phyloP scores from a whole-genome alignment of 2,888 invertebrate species.

The Epirrhoe alternata region DNA sequence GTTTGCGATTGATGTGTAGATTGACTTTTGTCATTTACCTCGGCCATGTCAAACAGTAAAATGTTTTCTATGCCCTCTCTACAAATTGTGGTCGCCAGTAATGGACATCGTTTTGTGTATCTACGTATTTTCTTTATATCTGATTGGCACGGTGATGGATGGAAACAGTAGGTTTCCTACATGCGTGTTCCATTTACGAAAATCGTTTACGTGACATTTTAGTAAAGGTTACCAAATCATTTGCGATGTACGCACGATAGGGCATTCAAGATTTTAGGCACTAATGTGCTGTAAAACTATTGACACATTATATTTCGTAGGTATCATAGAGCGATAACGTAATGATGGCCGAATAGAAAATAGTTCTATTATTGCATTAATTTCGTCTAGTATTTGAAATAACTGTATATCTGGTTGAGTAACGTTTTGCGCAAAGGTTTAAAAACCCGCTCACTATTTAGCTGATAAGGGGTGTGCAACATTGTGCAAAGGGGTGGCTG shows the following conservation, averaged over 20 bases:
- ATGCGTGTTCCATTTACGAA: conserved; percentile 53
- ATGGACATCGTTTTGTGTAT: conserved; percentile 80
- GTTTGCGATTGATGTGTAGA: conserved; percentile 85
- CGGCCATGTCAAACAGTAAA: conserved; percentile 82
- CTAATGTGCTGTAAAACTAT: conserved; percentile 28
- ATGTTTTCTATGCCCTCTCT: conserved; percentile 79
- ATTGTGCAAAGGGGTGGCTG: conserved; percentile 72
- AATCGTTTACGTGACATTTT: conserved; percentile 41
- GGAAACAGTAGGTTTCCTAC: conserved; percentile 68
- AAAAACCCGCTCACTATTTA: conserved; percentile 51
- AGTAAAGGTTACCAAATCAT: conserved; percentile 36
- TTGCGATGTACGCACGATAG: conserved; percentile 40
- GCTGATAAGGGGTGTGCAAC: conserved; percentile 62
- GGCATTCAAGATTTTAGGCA: conserved; percentile 17
- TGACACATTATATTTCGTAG: conserved; percentile 29
- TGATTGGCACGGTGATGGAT: conserved; percentile 80
- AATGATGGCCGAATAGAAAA: conserved; percentile 32
- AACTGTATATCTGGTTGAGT: conserved; percentile 39
- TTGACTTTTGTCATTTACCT: conserved; percentile 85
- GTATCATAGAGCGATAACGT: conserved; percentile 23
- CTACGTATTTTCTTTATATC: conserved; percentile 66
- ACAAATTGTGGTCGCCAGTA: conserved; percentile 75
- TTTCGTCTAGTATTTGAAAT: conserved; percentile 40
- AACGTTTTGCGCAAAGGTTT: conserved; percentile 49
- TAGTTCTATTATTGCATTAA: conserved; percentile 28